Base-by-base conservation (phyloP, 2,797 vertebrate species). In the Centropyge bicolor region DNA sequence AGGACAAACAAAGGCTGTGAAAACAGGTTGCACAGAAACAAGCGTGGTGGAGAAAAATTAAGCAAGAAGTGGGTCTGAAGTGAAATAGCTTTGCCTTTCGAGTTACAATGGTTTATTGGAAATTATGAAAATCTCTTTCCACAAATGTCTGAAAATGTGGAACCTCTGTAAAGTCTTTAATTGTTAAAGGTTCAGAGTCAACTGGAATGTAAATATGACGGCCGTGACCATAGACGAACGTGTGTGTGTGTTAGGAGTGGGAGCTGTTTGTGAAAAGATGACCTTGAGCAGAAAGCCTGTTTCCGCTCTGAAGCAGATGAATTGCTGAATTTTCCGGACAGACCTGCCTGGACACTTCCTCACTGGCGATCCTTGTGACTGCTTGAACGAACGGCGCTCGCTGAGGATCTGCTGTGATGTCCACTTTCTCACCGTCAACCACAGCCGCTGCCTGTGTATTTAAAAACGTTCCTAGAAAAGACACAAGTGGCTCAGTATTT, bases 211-310 rank as follows among this genome's bases (percentile, higher is more conserved):
- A 11, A 60, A 70, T 63, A n/a, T 60, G 61, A 83, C 57, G 17
- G 56, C 57, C n/a, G 7, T 54, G 63, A 71, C 41, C 7, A 36
- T 11, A 45, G 56, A 24, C 27, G 27, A 31, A 31, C 27, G 27
- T 31, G 27, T 48, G 27, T 10, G 38, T 56, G 57, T 54, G 45
- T 63, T 43, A 38, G 56, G 65, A 63, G 78, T 31, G 63, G 27
- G 68, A 63, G 49, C 56, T 88, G 89, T 90, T 92, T 93, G 88
- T 85, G 57, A 80, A 87, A 75, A 64, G 90, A 91, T 77, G 92
- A 88, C 94, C 94, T 94, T 93, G 93, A 83, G 84, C 85, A 63
- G 85, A 92, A 86, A 88, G 89, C 86, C 91, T 88, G 90, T 91
- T 93, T 95, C 94, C 93, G 77, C 76, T 88, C 70, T 75, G 83